These are phyloP conservation scores for Pachyseris speciosa DNA, from an alignment of 64 coral and sea anemone species.

Conservation along the genomic window DNA sequence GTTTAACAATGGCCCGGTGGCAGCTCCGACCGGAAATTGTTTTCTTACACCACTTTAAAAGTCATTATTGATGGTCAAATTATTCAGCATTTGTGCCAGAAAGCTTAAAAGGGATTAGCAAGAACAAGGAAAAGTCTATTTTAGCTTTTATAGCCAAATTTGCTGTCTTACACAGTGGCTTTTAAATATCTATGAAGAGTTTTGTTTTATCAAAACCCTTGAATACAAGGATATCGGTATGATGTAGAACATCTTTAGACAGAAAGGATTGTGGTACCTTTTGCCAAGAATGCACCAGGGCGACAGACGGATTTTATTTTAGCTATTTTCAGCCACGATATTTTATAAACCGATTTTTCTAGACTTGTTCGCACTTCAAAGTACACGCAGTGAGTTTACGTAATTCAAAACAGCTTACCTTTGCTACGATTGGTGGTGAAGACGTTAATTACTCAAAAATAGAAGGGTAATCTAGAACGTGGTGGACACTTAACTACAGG, in stretches of 20 bases:
- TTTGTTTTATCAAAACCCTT: too few species aligned
- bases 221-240: not conserved
- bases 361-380: not conserved
- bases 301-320: not conserved
- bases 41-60: not conserved
- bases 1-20: not conserved
- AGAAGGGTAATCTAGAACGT: not conserved
- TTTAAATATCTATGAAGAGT: too few species aligned
- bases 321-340: not conserved
- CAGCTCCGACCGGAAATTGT: not conserved
- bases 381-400: not conserved
- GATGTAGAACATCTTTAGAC: too few species aligned
- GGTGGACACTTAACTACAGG: not conserved
- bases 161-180: too few species aligned
- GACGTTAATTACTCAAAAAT: conserved; percentile 33
- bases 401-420: conserved; percentile 12
- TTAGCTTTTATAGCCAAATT: too few species aligned
- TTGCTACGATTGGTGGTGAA: not conserved
- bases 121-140: too few species aligned
- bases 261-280: not conserved
- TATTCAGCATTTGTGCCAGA: too few species aligned
- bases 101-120: too few species aligned
- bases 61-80: not conserved
- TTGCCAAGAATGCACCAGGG: not conserved
- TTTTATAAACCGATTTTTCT: conserved; percentile 5